Base-by-base conservation (phyloP, 2,113 vertebrate genomes). In the Corythornis cristatus region DNA sequence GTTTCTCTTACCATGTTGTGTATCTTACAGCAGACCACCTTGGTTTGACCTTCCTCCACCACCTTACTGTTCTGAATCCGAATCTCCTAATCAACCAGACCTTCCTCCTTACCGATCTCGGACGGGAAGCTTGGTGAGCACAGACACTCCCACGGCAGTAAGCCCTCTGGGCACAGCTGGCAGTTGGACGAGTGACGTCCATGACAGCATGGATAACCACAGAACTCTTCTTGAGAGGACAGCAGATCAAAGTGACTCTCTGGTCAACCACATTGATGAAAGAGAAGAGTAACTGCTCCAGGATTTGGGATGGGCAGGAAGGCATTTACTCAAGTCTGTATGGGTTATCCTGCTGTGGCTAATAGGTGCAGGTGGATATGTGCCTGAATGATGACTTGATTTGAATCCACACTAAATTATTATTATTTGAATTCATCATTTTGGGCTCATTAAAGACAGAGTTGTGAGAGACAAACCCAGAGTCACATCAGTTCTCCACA, bases 11-110 rank as follows among this genome's bases (percentile, higher is more conserved):
- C 35, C 50, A 6, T 93, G 10, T 92, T 93, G 53, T 91, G 72
- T 96, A 20, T 62, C 25, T 75, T 85, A 35, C 93, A 99, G 98
- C 95, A 98, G 99, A 78, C 99, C 99, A 5, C 98, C 99, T 1
- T 99, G 99, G 99, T 99, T 99, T 74, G 99, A 99, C 96, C 98
- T 99, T 51, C 99, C 99, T 70, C 99, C 99, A 26, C 99, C 99
- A 0, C 99, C 99, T 12, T 99, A 99, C 65, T 98, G 97, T 61
- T 98, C 97, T 0, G 98, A 99, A 42, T 97, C 96, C 3, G 98
- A 98, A 33, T 92, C 92, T 57, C 92, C 96, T 40, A 94, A 95
- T 67, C 98, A 98, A 17, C 97, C 97, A 12, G 98, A 98, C 61
- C 98, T 99, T 89, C 99, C 99, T 46, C 98, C 97, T 8, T 99